phyloP scores from a whole-genome alignment of 2,888 invertebrate species.

The Rhagonycha lutea region DNA sequence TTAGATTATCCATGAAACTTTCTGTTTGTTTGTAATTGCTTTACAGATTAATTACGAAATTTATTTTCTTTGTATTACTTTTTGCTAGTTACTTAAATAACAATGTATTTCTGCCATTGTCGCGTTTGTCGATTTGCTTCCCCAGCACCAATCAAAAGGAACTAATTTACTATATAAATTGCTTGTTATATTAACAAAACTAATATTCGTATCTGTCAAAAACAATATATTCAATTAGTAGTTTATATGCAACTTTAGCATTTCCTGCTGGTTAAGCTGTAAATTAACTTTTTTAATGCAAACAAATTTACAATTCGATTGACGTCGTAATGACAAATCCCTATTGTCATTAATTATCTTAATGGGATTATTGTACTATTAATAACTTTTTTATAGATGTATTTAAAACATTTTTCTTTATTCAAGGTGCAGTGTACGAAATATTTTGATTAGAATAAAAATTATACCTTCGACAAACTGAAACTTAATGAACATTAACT shows the following conservation, averaged over 20 bases:
- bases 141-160: not conserved
- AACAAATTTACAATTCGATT: not conserved
- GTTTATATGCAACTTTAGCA: not conserved
- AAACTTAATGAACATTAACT: too few relatives aligned
- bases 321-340: not conserved
- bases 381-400: not conserved
- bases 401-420: not conserved
- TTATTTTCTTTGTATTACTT: not conserved
- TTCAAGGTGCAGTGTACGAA: too few relatives aligned
- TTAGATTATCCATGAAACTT: not conserved
- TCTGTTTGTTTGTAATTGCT: not conserved
- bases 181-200: not conserved
- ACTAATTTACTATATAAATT: not conserved
- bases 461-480: too few relatives aligned
- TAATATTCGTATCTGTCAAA: not conserved
- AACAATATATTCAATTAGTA: not conserved
- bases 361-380: not conserved
- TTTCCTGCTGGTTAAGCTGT: not conserved
- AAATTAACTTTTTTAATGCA: not conserved
- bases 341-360: not conserved
- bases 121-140: not conserved
- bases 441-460: too few relatives aligned
- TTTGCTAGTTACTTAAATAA: not conserved
- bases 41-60: not conserved
- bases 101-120: not conserved